Conservation (phyloP, 1,140 invertebrate genomes). For the Streblospio benedicti region DNA sequence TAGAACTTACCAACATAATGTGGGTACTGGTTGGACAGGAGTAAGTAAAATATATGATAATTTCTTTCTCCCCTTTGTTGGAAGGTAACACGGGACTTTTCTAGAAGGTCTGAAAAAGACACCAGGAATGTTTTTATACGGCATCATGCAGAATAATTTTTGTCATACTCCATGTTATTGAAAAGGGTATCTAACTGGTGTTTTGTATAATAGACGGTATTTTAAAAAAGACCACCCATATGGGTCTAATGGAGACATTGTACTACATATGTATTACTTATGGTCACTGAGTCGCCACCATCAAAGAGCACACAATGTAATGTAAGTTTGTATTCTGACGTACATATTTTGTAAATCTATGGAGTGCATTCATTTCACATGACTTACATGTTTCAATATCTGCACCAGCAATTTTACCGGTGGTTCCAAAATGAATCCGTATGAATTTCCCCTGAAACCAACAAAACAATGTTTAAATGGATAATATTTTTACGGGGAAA, state of each 20-base stretch:
- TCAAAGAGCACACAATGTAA: no score
- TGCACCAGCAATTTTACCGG: constrained; percentile 98
- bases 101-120: constrained; percentile 75
- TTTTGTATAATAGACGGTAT: no score
- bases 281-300: no score
- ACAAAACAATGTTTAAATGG: no score
- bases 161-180: no score
- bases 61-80: constrained; percentile 92
- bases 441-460: constrained; percentile 79
- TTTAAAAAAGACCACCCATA: no score
- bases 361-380: background rate
- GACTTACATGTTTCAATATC: constrained; percentile 99
- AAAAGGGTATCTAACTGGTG: background rate
- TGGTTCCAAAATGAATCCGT: constrained; percentile 98
- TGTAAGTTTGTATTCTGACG: no score
- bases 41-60: constrained; percentile 99
- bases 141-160: background rate
- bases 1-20: constrained; percentile 38
- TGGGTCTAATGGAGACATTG: no score
- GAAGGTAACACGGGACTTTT: constrained; percentile 99
- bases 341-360: background rate
- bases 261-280: no score
- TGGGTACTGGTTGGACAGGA: constrained; percentile 86
- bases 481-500: no score
- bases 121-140: background rate